Evolutionary conservation across 37 sponge, comb jelly and placozoan species (phyloP).

Genomic region (Cladorhizidae sp.): DNA sequence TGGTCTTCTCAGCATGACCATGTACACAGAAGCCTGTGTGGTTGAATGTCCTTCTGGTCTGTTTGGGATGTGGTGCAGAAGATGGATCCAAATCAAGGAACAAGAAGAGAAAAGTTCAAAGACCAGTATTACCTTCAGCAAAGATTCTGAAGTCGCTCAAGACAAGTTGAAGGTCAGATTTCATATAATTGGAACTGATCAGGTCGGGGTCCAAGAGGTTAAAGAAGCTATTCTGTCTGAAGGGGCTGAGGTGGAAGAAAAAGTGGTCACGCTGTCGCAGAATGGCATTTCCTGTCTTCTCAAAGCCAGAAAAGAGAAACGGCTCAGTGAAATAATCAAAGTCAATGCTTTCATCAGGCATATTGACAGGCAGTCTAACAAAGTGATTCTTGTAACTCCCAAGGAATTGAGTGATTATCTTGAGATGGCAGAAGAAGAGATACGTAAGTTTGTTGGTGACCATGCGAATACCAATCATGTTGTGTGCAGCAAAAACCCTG

Average conservation of each 20-base stretch:
- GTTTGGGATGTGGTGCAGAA: slow-evolving; percentile 36
- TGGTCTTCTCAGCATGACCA: not conserved
- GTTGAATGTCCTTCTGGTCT: not conserved
- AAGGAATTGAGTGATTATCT: slow-evolving; percentile 6
- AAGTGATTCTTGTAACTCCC: slow-evolving; percentile 28
- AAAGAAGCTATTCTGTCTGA: slow-evolving; percentile 6
- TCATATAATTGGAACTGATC: slow-evolving; percentile 24
- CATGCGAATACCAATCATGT: slow-evolving; percentile 1
- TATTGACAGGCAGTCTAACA: slow-evolving; percentile 7
- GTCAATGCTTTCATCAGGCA: not conserved
- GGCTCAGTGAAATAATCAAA: not conserved
- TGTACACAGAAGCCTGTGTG: slow-evolving; percentile 5
- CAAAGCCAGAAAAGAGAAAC: slow-evolving; percentile 9
- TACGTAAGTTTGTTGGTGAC: slow-evolving; percentile 29
- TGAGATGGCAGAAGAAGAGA: slow-evolving; percentile 30
- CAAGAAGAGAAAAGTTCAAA: slow-evolving; percentile 23
- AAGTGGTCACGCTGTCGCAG: not conserved
- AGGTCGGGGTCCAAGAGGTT: slow-evolving; percentile 13
- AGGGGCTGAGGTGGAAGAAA: slow-evolving; percentile 14
- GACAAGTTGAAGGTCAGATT: slow-evolving; percentile 7
- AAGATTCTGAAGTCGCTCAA: not conserved
- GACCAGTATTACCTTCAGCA: slow-evolving; percentile 25
- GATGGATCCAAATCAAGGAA: slow-evolving; percentile 37
- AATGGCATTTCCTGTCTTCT: not conserved
- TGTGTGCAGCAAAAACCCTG: slow-evolving; percentile 34